Base-by-base conservation (phyloP, 2,888 invertebrate species). In the Lutraria lutraria region DNA sequence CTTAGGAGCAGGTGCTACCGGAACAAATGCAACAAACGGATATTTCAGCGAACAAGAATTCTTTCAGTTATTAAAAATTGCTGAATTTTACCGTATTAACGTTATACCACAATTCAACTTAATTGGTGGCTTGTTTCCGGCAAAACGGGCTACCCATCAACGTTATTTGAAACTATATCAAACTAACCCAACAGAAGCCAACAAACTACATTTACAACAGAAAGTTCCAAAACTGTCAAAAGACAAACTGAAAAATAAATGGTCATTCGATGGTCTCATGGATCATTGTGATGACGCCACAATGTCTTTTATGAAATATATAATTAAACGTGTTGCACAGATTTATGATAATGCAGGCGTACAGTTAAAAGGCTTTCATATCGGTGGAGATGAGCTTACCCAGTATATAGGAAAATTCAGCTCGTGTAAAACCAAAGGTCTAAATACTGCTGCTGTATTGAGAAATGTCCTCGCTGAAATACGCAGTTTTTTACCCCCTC, bases 1-100 rank as follows among this genome's bases (percentile, higher is more conserved):
- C 54, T 87, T 92, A 34, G 94, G 93, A 0, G 91, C 93, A 0
- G 94, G 93, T 0, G 92, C 92, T 0, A 90, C 88, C 25, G 91
- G 91, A 0, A 91, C 92, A 29, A 16, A 15, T 34, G 34, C 19
- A 4, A 16, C 76, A 15, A 34, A 34, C 31, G 93, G 94, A 21
- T 91, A 81, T 43, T 91, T 92, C 56, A 88, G 89, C 0, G 29
- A 56, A n/a, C 13, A 0, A 1, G 91, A 94, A 0, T 89, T 90
- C 31, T 8, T 4, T 3, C n/a, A 86, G 19, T 52, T 92, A 43
- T 2, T 92, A 2, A 4, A 19, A 10, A 56, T 83, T 43, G 92
- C 92, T 4, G 31, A 79, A 6, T 1, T 52, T 10, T n/a, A 10
- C 0, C 53, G 80, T 29, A 76, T 92, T 81, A 25, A 63, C 12